Base-by-base conservation (phyloP, 2,113 vertebrate species). In the Accipiter virgatus region DNA sequence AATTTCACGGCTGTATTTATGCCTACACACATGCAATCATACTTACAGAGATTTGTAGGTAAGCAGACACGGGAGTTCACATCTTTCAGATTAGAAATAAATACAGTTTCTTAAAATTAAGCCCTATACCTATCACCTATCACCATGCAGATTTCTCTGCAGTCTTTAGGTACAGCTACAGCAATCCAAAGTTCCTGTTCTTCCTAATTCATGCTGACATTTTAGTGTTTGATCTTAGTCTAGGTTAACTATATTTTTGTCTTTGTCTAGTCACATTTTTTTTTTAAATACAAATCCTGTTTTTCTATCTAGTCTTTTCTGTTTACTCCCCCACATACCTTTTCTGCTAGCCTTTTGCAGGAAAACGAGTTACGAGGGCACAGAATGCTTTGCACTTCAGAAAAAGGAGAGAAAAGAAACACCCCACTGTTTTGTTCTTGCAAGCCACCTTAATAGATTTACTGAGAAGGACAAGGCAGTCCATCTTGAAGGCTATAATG, bases 401-500 rank as follows among this genome's bases (percentile, higher is more conserved):
- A 63, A 94, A 86, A 94, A 93, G 55, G 50, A 94, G 40, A 85
- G 53, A 43, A 72, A 91, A 84, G 59, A 85, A 95, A 87, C 87
- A 79, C 79, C 45, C 47, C 18, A 45, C 12, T 88, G 88, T 92
- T 97, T 96, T 75, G 59, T 47, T 93, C 92, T 81, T 83, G 31
- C 34, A 73, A 88, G 67, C 23, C 36, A 73, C 87, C 71, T 94
- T 96, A 97, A 97, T 58, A 95, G 95, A 94, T 97, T 93, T 92
- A 94, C 84, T 78, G 62, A 93, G 93, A 90, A 97, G 96, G 96
- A 96, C 90, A 95, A 91, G 82, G 80, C 86, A 91, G 92, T 97
- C 84, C 86, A 94, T 97, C 96, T 95, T 91, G 85, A 94, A 96
- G 93, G 94, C 95, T 97, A 93, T 97, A 97, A 97, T 96, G 93